These are phyloP conservation scores for Thermophis baileyi DNA, from an alignment of 2,113 vertebrate genomes.

Conservation along the genomic window DNA sequence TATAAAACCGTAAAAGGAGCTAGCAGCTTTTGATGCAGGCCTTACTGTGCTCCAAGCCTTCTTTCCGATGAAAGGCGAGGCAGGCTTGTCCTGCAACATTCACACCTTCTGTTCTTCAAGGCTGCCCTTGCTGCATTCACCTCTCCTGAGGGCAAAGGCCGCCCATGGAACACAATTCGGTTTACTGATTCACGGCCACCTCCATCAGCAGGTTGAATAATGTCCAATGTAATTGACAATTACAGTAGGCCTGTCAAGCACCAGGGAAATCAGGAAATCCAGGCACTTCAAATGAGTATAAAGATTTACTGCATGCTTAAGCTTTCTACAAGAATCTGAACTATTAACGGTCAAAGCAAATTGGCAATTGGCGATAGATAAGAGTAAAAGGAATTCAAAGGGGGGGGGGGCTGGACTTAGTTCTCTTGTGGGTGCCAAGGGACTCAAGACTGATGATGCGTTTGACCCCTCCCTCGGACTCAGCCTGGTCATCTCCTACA, in stretches of 20 bases:
- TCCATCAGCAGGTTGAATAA: rapidly evolving
- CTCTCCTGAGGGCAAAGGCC: background rate
- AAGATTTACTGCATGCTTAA: no score
- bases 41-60: background rate
- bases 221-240: background rate
- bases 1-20: background rate
- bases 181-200: rapidly evolving
- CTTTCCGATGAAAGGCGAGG: background rate
- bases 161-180: background rate
- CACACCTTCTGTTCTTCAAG: rapidly evolving
- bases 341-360: background rate
- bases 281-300: no score
- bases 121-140: background rate
- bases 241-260: background rate
- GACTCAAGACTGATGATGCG: background rate
- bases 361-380: background rate
- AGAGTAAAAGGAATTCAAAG: background rate
- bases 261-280: no score
- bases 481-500: background rate
- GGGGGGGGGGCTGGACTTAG: background rate
- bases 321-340: background rate
- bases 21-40: background rate
- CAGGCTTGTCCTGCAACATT: background rate
- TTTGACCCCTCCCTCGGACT: background rate
- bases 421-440: background rate